These are phyloP conservation scores for Metalampra italica DNA, from an alignment of 2,888 invertebrate species.

Conservation along the genomic window DNA sequence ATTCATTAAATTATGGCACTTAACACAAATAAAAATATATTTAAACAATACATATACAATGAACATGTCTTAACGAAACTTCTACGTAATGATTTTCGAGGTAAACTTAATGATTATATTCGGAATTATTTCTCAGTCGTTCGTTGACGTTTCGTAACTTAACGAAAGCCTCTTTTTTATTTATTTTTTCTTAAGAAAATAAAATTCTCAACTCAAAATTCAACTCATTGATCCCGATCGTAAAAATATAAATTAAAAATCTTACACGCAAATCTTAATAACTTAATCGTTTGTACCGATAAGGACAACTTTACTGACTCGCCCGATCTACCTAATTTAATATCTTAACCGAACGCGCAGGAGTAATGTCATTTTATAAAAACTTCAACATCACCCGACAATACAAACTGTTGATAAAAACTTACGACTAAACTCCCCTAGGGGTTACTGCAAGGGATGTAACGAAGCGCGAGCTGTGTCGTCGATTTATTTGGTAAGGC, in stretches of 20 bases:
- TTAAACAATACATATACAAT: conserved; percentile 65
- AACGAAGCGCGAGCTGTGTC: conserved; percentile 46
- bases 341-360: conserved; percentile 63
- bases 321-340: conserved; percentile 46
- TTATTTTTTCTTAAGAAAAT: conserved; percentile 62
- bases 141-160: conserved; percentile 62
- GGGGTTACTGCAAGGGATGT: conserved; percentile 38
- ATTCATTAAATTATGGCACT: conserved; percentile 78
- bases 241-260: conserved; percentile 62
- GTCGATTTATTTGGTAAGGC: conserved; percentile 46
- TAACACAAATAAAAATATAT: conserved; percentile 66
- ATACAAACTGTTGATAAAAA: conserved; percentile 74
- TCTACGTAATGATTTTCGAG: conserved; percentile 41
- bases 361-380: conserved; percentile 64
- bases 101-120: conserved; percentile 54
- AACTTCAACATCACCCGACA: conserved; percentile 61
- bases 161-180: conserved; percentile 62
- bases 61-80: conserved; percentile 59
- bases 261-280: conserved; percentile 56
- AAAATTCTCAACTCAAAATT: conserved; percentile 62
- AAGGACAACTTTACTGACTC: conserved; percentile 60
- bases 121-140: conserved; percentile 78
- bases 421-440: conserved; percentile 68
- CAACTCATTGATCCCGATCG: conserved; percentile 73
- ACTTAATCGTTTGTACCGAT: conserved; percentile 71